These are phyloP conservation scores for Micromesistius poutassou DNA, from an alignment of 2,797 vertebrate species.

Conservation along the genomic window DNA sequence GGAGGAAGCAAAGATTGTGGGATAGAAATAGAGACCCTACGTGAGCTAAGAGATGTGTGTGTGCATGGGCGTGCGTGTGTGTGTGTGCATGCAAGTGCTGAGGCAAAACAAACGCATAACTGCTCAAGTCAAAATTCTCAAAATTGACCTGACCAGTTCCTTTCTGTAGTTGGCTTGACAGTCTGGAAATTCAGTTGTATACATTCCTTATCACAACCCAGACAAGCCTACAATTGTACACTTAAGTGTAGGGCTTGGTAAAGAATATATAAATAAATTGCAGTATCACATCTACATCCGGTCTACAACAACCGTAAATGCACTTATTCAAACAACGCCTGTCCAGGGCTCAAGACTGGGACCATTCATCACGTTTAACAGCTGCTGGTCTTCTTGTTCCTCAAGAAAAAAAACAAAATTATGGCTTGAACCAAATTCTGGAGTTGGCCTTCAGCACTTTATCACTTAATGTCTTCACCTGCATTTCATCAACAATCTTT, in stretches of 20 bases:
- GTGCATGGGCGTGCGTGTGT: no score
- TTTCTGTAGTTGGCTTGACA: slow-evolving; percentile 23
- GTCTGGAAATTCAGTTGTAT: no score
- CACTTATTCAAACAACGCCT: no score
- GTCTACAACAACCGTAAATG: no score
- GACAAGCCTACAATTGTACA: no score
- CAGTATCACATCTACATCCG: no score
- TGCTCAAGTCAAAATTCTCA: slow-evolving; percentile 7
- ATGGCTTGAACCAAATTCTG: neutral
- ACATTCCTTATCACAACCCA: no score
- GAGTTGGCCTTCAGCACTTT: neutral
- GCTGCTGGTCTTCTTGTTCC: neutral
- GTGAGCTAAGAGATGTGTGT: no score
- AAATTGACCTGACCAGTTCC: slow-evolving; percentile 29
- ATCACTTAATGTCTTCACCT: neutral
- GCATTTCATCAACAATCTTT: neutral
- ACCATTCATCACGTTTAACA: no score
- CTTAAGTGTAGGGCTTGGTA: no score
- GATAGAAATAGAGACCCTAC: neutral
- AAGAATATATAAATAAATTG: no score
- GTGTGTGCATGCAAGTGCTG: neutral
- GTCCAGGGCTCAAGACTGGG: no score
- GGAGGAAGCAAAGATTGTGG: neutral
- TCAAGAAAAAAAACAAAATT: neutral
- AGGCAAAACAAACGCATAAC: neutral